Base-by-base conservation (phyloP, 2,113 vertebrate genomes). In the Saccopteryx bilineata region DNA sequence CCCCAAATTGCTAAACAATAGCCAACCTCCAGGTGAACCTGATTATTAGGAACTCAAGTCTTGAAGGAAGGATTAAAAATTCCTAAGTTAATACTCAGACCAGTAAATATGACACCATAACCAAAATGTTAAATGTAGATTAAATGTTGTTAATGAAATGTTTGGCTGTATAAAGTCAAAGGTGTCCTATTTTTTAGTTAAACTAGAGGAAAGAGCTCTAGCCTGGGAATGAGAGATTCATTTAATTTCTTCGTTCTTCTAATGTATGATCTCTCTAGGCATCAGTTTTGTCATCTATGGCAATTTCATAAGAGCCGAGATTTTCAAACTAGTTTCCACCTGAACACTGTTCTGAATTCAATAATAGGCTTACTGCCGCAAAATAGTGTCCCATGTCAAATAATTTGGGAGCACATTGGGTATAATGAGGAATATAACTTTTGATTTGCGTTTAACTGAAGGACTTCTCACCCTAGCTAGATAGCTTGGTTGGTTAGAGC, bases 1-100 rank as follows among this genome's bases (percentile, higher is more conserved):
- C 52, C 23, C 60, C 18, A 9, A 83, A 83, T 75, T 91, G 52
- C 48, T 75, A 68, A 89, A 52, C 46, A 69, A 2, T n/a, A 89
- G 31, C 60, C 92, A 31, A 39, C 91, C 65, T 54, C 26, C 23
- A 72, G 48, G 7, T 86, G 52, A 14, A 9, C 5, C 50, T 91
- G 61, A 61, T 96, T 82, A 71, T 89, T 33, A 60, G 68, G 54
- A 46, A 50, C 52, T 39, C 12, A 63, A 31, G 21, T 66, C 66
- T 90, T 68, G 28, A 85, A 84, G 19, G 39, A 74, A 65, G 56
- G 87, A 78, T 88, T 90, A 52, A 66, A 94, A 94, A 33, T 31
- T 54, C 21, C 74, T 54, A n/a, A 61, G 9, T 75, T 78, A 63
- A 54, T 93, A 61, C 24, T 85, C 54, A 93, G 39, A 80, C 33